Conservation (phyloP, 2,888 invertebrate genomes). For the Amphipoea oculea region DNA sequence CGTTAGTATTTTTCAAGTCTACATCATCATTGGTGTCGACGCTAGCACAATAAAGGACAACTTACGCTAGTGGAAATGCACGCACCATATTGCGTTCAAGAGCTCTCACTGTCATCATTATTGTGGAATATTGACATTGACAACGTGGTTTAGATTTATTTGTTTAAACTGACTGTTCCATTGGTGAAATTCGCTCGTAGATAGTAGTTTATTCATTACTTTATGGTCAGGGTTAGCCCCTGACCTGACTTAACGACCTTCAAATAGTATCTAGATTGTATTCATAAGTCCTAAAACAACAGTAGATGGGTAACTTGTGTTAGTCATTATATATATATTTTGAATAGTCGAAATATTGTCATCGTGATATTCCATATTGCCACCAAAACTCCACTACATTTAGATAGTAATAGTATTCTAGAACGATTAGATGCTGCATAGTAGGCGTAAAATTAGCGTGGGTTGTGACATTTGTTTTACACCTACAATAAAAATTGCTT, state of each 20-base stretch:
- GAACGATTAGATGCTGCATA: neutral
- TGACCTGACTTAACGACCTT: neutral
- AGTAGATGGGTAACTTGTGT: neutral
- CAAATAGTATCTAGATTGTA: neutral
- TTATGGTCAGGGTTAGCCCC: too few relatives aligned
- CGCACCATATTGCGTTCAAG: neutral
- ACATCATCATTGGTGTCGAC: too few relatives aligned
- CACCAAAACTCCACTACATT: neutral
- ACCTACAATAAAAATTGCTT: neutral
- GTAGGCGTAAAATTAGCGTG: neutral
- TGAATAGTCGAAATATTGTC: neutral
- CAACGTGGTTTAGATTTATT: neutral
- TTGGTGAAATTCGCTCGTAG: neutral
- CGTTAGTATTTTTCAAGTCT: too few relatives aligned
- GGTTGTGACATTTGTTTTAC: slow-evolving; percentile 23
- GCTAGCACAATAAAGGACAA: neutral
- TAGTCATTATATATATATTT: neutral
- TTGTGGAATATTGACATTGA: neutral
- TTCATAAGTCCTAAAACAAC: neutral
- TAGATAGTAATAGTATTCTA: neutral
- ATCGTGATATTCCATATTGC: neutral
- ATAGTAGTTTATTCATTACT: slow-evolving; percentile 6
- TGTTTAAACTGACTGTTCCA: neutral
- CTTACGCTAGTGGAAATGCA: neutral
- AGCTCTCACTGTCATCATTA: neutral